A percentile compares a stretch with the other conserved stretches of the same genome.
Conservation (phyloP, 2,113 vertebrate species). For the Hippocampus guttulatus region DNA sequence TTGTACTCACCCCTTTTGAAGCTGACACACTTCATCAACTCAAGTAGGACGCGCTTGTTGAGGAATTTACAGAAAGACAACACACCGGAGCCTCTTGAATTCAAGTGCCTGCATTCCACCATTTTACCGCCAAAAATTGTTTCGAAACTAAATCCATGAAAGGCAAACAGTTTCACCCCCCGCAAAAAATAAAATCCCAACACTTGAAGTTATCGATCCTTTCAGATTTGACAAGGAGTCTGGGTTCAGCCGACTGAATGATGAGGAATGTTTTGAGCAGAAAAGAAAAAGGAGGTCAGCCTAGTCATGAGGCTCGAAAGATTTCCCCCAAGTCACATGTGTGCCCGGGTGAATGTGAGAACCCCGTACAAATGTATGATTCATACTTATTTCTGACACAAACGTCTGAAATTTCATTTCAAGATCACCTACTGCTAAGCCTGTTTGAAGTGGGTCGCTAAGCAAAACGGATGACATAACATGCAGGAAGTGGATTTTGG, state of each 20-base stretch:
- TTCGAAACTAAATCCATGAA: neutral
- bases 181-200: neutral
- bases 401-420: neutral
- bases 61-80: slow-evolving; percentile 75
- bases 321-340: slow-evolving; percentile 54
- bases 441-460: too few relatives aligned
- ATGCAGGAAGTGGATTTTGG: too few relatives aligned
- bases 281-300: slow-evolving; percentile 48
- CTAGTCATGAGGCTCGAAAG: slow-evolving; percentile 55
- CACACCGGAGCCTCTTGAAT: slow-evolving; percentile 68
- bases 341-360: slow-evolving; percentile 20
- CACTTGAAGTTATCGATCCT: neutral
- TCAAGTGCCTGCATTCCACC: slow-evolving; percentile 73
- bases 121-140: slow-evolving; percentile 41
- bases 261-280: slow-evolving; percentile 11
- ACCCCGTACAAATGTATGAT: neutral
- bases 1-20: slow-evolving; percentile 83
- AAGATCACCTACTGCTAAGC: neutral
- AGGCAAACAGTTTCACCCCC: neutral
- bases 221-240: neutral
- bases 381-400: neutral
- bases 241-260: neutral
- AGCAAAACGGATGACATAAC: too few relatives aligned
- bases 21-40: slow-evolving; percentile 79
- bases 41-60: slow-evolving; percentile 78